phyloP scores from a whole-genome alignment of 2,113 vertebrate genomes.

The Cacatua alba region DNA sequence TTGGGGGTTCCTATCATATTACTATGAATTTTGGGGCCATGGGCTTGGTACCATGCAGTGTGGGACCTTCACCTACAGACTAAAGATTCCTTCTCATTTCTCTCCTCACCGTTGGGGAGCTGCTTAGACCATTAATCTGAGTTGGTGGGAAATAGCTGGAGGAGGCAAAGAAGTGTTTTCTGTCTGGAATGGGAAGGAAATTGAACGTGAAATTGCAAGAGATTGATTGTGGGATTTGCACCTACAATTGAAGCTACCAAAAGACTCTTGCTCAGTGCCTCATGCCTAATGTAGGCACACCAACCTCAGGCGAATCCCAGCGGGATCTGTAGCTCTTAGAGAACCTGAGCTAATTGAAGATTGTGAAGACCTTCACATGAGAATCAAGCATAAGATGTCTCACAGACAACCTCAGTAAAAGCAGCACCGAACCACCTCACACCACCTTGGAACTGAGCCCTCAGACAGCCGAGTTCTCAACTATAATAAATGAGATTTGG shows the following conservation, averaged over 20 bases:
- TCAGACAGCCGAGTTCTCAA: fast-evolving
- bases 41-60: fast-evolving
- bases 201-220: neutral
- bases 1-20: neutral
- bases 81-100: neutral
- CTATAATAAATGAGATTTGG: neutral
- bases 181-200: neutral
- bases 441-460: fast-evolving
- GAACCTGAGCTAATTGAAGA: neutral
- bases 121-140: neutral
- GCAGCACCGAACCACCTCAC: neutral
- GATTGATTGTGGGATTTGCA: neutral
- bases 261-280: neutral
- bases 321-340: neutral
- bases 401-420: neutral
- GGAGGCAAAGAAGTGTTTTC: neutral
- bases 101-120: fast-evolving
- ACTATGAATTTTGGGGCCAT: too few species aligned
- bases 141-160: neutral
- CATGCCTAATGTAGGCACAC: neutral
- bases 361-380: neutral
- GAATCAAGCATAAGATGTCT: neutral
- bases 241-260: neutral
- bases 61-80: neutral
- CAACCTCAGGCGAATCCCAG: neutral